Evolutionary conservation across 2,888 invertebrate genomes (phyloP).

Genomic region (Barypeithes pellucidus): DNA sequence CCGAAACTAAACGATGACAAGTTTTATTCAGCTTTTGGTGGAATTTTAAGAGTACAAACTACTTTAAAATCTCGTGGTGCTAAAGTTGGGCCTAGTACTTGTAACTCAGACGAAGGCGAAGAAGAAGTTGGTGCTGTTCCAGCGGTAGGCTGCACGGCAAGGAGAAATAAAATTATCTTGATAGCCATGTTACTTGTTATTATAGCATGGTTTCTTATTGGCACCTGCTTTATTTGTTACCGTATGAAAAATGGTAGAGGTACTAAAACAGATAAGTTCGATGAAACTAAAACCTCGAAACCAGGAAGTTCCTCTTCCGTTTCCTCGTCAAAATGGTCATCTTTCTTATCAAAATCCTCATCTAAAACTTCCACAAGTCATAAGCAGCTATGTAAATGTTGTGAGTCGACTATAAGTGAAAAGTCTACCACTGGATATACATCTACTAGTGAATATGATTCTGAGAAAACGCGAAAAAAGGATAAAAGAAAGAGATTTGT

Average conservation of each 20-base stretch:
- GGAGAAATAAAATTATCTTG: slow-evolving; percentile 58
- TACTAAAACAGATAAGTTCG: slow-evolving; percentile 19
- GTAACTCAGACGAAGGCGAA: slow-evolving; percentile 48
- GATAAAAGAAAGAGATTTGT: slow-evolving; percentile 29
- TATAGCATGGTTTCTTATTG: slow-evolving; percentile 67
- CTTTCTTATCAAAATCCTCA: slow-evolving; percentile 46
- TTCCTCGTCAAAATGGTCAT: slow-evolving; percentile 50
- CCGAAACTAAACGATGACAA: slow-evolving; percentile 75
- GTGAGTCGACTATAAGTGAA: slow-evolving; percentile 47
- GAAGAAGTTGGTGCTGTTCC: slow-evolving; percentile 53
- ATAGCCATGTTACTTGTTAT: slow-evolving; percentile 64
- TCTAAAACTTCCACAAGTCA: slow-evolving; percentile 31
- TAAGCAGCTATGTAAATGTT: slow-evolving; percentile 50
- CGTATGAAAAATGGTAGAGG: slow-evolving; percentile 57
- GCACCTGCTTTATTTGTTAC: slow-evolving; percentile 67
- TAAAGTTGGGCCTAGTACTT: slow-evolving; percentile 36
- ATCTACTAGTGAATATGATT: slow-evolving; percentile 52
- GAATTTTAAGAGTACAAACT: slow-evolving; percentile 67
- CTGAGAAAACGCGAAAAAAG: slow-evolving; percentile 42
- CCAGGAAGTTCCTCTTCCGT: slow-evolving; percentile 19
- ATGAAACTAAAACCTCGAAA: slow-evolving; percentile 20
- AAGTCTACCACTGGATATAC: slow-evolving; percentile 40
- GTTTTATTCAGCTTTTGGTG: slow-evolving; percentile 74
- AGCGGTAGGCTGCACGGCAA: slow-evolving; percentile 40
- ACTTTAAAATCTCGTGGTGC: slow-evolving; percentile 63